Evolutionary conservation across 2,888 invertebrate species (phyloP), one percentile per base, ranked within the genome.

Genomic region (Xylocampa areola): DNA sequence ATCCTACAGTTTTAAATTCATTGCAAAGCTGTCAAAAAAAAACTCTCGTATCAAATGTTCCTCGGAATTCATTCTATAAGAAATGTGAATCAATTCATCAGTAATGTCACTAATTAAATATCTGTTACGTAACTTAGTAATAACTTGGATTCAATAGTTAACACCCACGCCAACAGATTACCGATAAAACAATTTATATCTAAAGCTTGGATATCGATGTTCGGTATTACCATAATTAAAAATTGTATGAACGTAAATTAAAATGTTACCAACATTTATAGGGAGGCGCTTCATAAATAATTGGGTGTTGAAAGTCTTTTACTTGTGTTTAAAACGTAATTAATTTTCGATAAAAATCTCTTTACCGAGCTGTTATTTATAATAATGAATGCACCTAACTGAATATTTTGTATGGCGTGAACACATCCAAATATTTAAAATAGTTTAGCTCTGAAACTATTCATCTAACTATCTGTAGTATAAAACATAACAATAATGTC

Each of bases 121-220:
- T 65, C 36, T 59, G 48, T 74, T 75, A 70, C 55, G 68, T 61
- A 70, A 75, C 53, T 39, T 33, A 16, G 44, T 47, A 49, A 61
- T 68, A 40, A 63, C 29, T 63, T 39, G n/a, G 39, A 35, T 16
- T 63, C 6, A 44, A 58, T 74, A n/a, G n/a, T n/a, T n/a, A 61
- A 60, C 76, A 58, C 81, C 81, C 58, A 79, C 79, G 61, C 69
- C 47, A 35, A 57, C 52, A 47, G 68, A 60, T 51, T 52, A 62
- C 68, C 75, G 79, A 82, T 79, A 74, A 73, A 80, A 77, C 69
- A 67, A 84, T 82, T 84, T 81, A 82, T 65, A 55, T 65, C 43
- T 49, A 29, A 53, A 48, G 48, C 64, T 76, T 51, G 48, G 25
- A 43, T 64, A 52, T 73, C 69, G 43, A 73, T 57, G 45, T 50